Base-by-base conservation (phyloP, 2,113 vertebrate genomes). In the Thomomys bottae region DNA sequence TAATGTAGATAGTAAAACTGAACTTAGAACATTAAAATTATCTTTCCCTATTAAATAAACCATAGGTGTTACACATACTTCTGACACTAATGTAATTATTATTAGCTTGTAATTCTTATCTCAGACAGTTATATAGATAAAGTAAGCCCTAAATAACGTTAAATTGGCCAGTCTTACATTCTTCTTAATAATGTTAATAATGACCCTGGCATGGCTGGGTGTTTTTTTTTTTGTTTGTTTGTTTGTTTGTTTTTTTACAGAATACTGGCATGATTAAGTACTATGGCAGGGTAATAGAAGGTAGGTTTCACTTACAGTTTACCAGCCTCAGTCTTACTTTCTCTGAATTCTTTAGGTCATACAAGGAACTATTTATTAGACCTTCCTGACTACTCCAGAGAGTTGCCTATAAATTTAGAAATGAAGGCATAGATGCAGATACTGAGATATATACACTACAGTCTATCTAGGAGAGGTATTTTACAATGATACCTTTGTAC, bases 31-130 rank as follows among this genome's bases (percentile, higher is more conserved):
- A 96, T 92, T 95, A 91, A 93, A 97, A 97, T 89, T 96, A 73
- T 96, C 96, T 97, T 95, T 94, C 94, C 45, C 93, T 97, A 80
- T 94, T 97, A 97, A 97, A 97, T 96, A 97, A 95, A 90, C 94
- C 94, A 96, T 95, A 91, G 92, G 92, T 96, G 96, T 97, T 96
- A 95, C 92, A 67, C 94, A 93, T 14, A 94, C 75, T 97, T 96
- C 63, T 97, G 95, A 94, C 95, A 96, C 89, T 96, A 96, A 95
- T 96, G 96, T 93, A 96, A 97, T 96, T 96, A 96, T 96, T 95
- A 96, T 97, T 97, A 97, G 67, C 79, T 84, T 96, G 28, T 36
- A 96, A 49, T 95, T 94, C 94, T 97, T 96, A 95, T 96, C 95
- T 94, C 71, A 96, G 91, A 96, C 93, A 96, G 83, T 94, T 90